phyloP scores from a whole-genome alignment of 92 coral and sea anemone species.

The Porites divaricata region DNA sequence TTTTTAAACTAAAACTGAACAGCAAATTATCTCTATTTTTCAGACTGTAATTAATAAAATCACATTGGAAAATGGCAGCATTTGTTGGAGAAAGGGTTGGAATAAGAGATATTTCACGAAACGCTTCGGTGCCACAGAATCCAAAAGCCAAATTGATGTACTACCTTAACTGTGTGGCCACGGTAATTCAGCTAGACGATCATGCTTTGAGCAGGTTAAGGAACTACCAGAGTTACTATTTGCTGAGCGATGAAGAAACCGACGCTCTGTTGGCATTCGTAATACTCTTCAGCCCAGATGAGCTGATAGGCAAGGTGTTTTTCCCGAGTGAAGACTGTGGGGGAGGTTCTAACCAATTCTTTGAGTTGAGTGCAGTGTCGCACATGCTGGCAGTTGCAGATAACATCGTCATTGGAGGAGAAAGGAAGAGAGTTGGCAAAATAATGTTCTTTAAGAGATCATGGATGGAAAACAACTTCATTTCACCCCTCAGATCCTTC shows the following conservation, averaged over 20 bases:
- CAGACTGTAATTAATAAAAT: background rate
- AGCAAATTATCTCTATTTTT: background rate
- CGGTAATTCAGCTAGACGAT: background rate
- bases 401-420: constrained; percentile 49
- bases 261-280: constrained; percentile 38
- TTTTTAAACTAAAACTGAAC: background rate
- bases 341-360: constrained; percentile 1
- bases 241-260: constrained; percentile 12
- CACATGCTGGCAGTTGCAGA: constrained; percentile 37
- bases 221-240: constrained; percentile 28
- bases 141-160: constrained; percentile 10
- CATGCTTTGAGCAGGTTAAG: constrained; percentile 12
- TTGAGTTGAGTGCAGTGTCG: constrained; percentile 33
- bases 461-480: constrained; percentile 19
- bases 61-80: constrained; percentile 5
- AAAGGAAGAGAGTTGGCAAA: constrained; percentile 23
- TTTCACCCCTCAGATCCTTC: constrained; percentile 28
- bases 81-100: background rate
- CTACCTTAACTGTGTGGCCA: constrained; percentile 5
- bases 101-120: background rate
- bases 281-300: constrained; percentile 38
- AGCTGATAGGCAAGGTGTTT: constrained; percentile 40
- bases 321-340: constrained; percentile 50
- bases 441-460: constrained; percentile 38
- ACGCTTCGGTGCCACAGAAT: background rate